Conservation (phyloP, 2,888 invertebrate genomes). For the Eugnorisma glareosa region DNA sequence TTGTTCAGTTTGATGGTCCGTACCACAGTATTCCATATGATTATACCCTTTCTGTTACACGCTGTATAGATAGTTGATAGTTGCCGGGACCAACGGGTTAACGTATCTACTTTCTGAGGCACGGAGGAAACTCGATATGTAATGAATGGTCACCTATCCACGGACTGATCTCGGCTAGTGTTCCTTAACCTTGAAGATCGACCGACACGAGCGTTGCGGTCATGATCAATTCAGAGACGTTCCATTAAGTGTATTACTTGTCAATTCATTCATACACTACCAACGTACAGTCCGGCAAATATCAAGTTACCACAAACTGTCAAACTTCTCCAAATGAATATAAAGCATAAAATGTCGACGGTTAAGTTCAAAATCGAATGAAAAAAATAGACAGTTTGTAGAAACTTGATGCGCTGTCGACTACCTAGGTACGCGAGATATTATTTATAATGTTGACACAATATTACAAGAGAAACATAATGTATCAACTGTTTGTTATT, state of each 20-base stretch:
- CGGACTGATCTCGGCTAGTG: background rate
- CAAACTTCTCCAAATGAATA: too few species aligned
- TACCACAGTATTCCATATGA: too few species aligned
- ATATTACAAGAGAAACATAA: constrained; percentile 25
- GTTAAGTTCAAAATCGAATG: too few species aligned
- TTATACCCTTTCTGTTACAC: too few species aligned
- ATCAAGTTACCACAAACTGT: too few species aligned
- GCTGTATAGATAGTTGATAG: too few species aligned
- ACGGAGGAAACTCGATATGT: background rate
- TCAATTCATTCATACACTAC: background rate
- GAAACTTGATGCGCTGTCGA: too few species aligned
- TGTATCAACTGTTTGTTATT: constrained; percentile 22
- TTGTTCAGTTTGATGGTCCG: too few species aligned
- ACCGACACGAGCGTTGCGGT: background rate
- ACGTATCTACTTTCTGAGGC: too few species aligned
- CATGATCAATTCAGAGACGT: background rate
- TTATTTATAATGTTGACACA: constrained; percentile 32
- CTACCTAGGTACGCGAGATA: background rate
- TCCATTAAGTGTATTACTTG: background rate
- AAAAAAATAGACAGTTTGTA: too few species aligned
- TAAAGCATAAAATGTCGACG: too few species aligned
- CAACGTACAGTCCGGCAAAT: background rate
- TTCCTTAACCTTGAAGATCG: background rate
- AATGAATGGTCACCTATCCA: background rate
- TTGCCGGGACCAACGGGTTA: too few species aligned